phyloP scores from a whole-genome alignment of 2,797 vertebrate genomes.

The Alcedo atthis region DNA sequence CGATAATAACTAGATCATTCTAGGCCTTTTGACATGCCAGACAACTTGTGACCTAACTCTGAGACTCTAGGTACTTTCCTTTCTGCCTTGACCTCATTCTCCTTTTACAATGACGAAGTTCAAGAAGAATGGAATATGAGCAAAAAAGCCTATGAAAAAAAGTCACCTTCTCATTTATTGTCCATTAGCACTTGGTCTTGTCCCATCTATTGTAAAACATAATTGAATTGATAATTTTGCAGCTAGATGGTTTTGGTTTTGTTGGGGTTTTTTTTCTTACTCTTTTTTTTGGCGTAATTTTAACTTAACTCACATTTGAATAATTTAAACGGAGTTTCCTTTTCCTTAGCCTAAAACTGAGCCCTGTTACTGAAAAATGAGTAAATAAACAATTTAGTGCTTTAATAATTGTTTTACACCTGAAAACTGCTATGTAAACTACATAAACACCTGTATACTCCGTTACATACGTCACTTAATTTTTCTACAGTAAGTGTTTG shows the following conservation, averaged over 20 bases:
- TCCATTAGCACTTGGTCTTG: conserved; percentile 36
- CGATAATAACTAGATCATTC: background rate
- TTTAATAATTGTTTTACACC: conserved; percentile 70
- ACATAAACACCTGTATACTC: conserved; percentile 57
- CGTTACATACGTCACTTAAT: conserved; percentile 55
- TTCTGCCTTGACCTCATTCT: background rate
- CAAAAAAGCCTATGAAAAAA: background rate
- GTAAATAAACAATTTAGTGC: conserved; percentile 55
- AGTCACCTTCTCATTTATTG: conserved; percentile 33
- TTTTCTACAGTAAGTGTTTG: conserved; percentile 60
- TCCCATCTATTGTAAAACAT: conserved; percentile 28
- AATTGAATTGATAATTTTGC: conserved; percentile 66
- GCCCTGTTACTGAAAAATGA: conserved; percentile 45
- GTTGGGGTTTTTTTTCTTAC: background rate
- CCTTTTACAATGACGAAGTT: background rate
- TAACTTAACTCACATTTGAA: conserved; percentile 46
- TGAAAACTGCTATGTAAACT: conserved; percentile 63
- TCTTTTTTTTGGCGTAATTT: conserved; percentile 52
- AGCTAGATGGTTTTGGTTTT: conserved; percentile 51
- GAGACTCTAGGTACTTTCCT: background rate
- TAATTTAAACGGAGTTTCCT: conserved; percentile 58
- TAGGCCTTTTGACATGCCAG: background rate
- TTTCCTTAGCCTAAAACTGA: conserved; percentile 43
- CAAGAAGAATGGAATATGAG: background rate
- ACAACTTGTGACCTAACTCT: background rate